Base-by-base conservation (phyloP, 1,140 invertebrate genomes). In the Eufriesea mexicana region DNA sequence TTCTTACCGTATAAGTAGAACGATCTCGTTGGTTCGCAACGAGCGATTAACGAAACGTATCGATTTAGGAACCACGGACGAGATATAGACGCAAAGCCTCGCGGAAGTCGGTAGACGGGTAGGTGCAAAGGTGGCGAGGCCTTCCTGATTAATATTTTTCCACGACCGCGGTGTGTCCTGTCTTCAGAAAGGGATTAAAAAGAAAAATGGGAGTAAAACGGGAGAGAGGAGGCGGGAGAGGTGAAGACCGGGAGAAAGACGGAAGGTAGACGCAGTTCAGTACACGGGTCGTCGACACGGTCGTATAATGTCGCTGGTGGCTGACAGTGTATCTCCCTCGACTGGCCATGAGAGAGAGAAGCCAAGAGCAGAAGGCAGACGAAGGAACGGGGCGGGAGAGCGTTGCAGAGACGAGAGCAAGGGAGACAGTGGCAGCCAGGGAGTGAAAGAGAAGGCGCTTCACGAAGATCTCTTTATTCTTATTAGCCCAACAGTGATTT, bases 401-500 rank as follows among this genome's bases (percentile, higher is more conserved):
- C 20, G 18, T 23, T 49, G 25, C 75, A 84, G 54, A 51, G 61
- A 59, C 28, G 12, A 68, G 45, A 59, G 64, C 61, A 54, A 55
- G 67, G 79, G 66, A 67, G 45, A 47, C 23, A 47, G 35, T 35
- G 35, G 35, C 35, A 35, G 35, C 35, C 35, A 54, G 62, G 12
- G 61, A 75, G 62, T 35, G 70, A 76, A 57, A 75, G 59, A 71
- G 84, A 75, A 47, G 55, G 80, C 75, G 71, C 45, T 73, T 62
- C 79, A 80, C 90, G 79, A 87, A 91, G 89, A 92, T 92, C 89
- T 93, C 92, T 93, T 94, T 92, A 93, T 94, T 93, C 92, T 93
- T 94, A 94, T 94, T 94, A 94, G 92, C 91, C 91, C 92, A 93
- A 91, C 92, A 93, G 92, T 93, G 93, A 94, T 94, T 94, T 92